Evolutionary conservation across 2,797 vertebrate genomes (phyloP).

Genomic region (Clarias pachynema): DNA sequence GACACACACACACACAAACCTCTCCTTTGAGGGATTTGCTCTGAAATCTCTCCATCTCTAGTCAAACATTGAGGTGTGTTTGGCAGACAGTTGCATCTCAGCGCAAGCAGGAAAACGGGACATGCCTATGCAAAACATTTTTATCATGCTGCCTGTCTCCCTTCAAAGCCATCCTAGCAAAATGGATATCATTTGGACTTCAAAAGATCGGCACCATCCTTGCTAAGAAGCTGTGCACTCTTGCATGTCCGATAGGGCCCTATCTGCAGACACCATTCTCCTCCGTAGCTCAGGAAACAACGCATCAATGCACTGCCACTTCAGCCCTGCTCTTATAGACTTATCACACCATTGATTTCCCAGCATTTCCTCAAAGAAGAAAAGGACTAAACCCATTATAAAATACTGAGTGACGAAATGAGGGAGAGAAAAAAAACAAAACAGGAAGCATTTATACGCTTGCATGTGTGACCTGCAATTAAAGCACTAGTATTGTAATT

Average conservation of each 20-base stretch:
- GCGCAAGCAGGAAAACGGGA: conserved; percentile 61
- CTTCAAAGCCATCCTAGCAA: conserved; percentile 73
- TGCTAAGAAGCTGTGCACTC: conserved; percentile 66
- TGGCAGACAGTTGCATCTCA: conserved; percentile 69
- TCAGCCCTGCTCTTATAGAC: conserved; percentile 51
- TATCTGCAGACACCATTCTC: conserved; percentile 61
- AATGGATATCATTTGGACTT: conserved; percentile 73
- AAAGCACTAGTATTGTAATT: conserved; percentile 54
- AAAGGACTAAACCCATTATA: conserved; percentile 34
- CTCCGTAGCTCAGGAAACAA: conserved; percentile 54
- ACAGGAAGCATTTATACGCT: conserved; percentile 40
- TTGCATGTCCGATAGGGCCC: conserved; percentile 69
- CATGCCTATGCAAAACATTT: conserved; percentile 73
- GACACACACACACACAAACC: too few relatives aligned
- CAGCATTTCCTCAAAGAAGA: conserved; percentile 49
- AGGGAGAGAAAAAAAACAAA: conserved; percentile 11
- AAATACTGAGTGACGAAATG: conserved; percentile 36
- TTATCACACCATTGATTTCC: conserved; percentile 53
- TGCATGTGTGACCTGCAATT: conserved; percentile 51
- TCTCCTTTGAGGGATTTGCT: conserved; percentile 70
- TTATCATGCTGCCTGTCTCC: conserved; percentile 71
- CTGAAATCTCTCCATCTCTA: conserved; percentile 75
- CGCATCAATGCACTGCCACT: conserved; percentile 55
- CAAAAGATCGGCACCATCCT: conserved; percentile 69
- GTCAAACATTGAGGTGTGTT: conserved; percentile 78